Base-by-base conservation (phyloP, 2,797 vertebrate species). In the Pseudochirops cupreus region DNA sequence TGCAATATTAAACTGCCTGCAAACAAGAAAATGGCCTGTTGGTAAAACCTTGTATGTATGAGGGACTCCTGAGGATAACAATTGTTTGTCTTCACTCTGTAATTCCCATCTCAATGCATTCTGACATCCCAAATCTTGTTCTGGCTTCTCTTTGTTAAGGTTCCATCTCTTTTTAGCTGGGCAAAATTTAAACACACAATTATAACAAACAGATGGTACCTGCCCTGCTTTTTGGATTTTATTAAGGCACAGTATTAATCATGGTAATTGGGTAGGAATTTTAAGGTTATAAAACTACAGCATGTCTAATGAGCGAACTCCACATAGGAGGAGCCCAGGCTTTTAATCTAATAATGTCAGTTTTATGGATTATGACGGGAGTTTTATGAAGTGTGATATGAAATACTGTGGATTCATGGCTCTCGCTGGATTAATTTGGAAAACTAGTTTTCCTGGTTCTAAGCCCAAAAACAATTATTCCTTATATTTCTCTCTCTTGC, bases 321-420 rank as follows among this genome's bases (percentile, higher is more conserved):
- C 74, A 97, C 97, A 95, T 56, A 97, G 96, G 97, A 98, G 98
- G 98, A 98, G 97, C 97, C 91, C 94, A 97, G 97, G 92, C 94
- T 97, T 98, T 98, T 98, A 98, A 98, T 98, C 98, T 98, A 98
- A 98, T 98, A 98, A 98, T 98, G 98, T 98, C 98, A 98, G 97
- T 97, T 98, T 98, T 98, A 98, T 97, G 98, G 98, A 98, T 98
- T 97, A 97, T 97, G 96, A 98, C 56, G 95, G 97, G 97, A 98
- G 95, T 98, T 98, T 98, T 98, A 98, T 97, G 98, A 98, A 97
- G 97, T 98, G 98, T 98, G 98, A 98, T 97, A 98, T 97, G 98
- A 98, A 98, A 98, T 97, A 98, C 97, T 97, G 93, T 96, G 98
- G 98, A 98, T 98, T 98, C 98, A 98, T 97, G 95, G 97, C 98